These are phyloP conservation scores for Phoebastria nigripes DNA, from an alignment of 2,797 vertebrate genomes.

Conservation along the genomic window DNA sequence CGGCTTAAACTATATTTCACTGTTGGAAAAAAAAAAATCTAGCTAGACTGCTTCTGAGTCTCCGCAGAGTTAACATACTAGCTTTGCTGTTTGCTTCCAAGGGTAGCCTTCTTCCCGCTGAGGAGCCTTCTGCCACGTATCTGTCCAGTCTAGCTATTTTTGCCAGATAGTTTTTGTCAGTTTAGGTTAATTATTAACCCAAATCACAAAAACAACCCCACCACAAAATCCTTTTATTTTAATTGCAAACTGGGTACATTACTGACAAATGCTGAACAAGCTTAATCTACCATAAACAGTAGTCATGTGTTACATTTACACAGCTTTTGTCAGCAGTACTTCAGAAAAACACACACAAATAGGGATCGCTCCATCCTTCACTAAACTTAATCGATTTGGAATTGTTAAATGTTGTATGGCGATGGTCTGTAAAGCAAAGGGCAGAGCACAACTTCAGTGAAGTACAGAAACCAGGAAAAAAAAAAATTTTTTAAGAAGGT, in stretches of 20 bases:
- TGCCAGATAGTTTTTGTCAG: neutral
- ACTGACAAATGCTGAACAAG: slow-evolving; percentile 5
- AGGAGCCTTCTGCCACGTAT: neutral
- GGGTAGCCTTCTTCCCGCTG: neutral
- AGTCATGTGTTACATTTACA: slow-evolving; percentile 7
- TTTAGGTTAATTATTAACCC: slow-evolving; percentile 28
- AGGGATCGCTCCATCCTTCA: neutral
- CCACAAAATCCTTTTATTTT: slow-evolving; percentile 13
- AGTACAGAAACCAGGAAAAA: neutral
- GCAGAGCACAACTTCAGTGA: neutral
- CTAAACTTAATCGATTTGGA: neutral
- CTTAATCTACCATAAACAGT: slow-evolving; percentile 11
- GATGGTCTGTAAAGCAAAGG: neutral
- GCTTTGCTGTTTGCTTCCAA: neutral
- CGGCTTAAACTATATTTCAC: neutral
- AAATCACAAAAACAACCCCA: slow-evolving; percentile 19
- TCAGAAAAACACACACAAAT: neutral
- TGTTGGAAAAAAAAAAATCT: neutral
- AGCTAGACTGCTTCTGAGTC: neutral
- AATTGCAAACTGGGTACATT: neutral
- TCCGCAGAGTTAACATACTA: neutral
- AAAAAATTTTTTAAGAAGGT: neutral
- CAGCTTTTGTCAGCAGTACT: neutral
- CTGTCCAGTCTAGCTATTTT: neutral
- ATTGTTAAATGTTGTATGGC: neutral